Evolutionary conservation across 1,140 invertebrate species (phyloP), one percentile per base, ranked within the genome.

Genomic region (Brachystomella parvula): DNA sequence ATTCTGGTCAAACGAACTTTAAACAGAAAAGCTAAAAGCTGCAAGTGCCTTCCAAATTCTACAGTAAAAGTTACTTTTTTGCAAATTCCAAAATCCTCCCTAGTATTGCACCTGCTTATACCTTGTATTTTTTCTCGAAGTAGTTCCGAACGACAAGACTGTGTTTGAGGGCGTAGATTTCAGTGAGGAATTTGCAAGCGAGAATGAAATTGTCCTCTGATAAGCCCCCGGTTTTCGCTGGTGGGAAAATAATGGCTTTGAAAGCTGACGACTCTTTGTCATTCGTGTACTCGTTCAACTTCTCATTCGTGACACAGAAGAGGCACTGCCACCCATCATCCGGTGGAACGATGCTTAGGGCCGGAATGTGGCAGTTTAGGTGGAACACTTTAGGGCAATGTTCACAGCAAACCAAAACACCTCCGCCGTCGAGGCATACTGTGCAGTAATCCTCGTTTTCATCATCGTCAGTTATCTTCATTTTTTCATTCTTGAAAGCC

Each of bases 351-450:
- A 24, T 31, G 1, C 53, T n/a, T 12, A 71, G 21, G 3, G 35
- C 28, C 15, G 70, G 70, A 2, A 71, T 31, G 26, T 71, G 70
- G 58, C 70, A 71, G 3, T 66, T 62, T 44, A 67, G n/a, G 58
- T 71, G 70, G 30, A 69, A 71, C 1, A 71, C 70, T 65, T 71
- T 67, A 0, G 70, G 70, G 67, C 70, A 71, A 29, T 31, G n/a
- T 30, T 71, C 70, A 49, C 70, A 71, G 32, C 70, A 71, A 24
- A 71, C 60, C 28, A 71, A 56, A 33, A 66, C 70, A 28, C 57
- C 64, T 26, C 70, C 70, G 24, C 70, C 70, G 28, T 71, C 70
- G 15, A 53, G 17, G 47, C 70, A 71, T 9, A 71, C 62, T 17
- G 61, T 33, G 32, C 70, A 71, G 56, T 71, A 71, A 57, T 71